These are phyloP conservation scores for Anolis apletophallus DNA, from an alignment of 2,797 vertebrate species.

Conservation along the genomic window DNA sequence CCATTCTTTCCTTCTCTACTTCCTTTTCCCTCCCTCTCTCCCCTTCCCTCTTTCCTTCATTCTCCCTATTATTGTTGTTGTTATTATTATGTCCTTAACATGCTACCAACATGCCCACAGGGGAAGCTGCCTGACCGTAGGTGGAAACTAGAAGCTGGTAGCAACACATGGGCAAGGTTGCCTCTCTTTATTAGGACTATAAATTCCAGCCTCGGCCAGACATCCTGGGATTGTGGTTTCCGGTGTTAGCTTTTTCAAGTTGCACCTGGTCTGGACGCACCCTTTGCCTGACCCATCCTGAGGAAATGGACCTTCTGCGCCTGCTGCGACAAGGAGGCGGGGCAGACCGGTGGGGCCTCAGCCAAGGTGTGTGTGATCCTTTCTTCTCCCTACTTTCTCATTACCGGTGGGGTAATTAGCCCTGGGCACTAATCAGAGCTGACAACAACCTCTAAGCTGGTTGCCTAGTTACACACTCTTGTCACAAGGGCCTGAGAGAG, in stretches of 20 bases:
- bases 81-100: too few species aligned
- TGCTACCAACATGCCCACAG: too few species aligned
- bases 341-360: neutral
- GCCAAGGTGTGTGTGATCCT: neutral
- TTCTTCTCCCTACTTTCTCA: neutral
- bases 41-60: too few species aligned
- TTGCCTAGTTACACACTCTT: slow-evolving; percentile 27
- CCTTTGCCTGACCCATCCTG: neutral
- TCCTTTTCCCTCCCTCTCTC: too few species aligned
- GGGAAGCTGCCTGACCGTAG: neutral
- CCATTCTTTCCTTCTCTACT: too few species aligned
- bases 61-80: too few species aligned
- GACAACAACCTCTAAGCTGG: slow-evolving; percentile 18
- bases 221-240: neutral
- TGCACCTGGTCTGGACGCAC: neutral
- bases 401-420: slow-evolving; percentile 4
- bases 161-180: neutral
- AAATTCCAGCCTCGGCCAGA: neutral
- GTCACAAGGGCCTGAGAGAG: slow-evolving; percentile 1
- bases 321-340: too few species aligned
- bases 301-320: neutral
- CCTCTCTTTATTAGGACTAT: neutral
- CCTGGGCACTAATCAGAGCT: slow-evolving; percentile 21
- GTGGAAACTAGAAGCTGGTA: neutral
- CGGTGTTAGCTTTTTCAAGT: neutral